Percentiles rank a stretch among this genome's conserved stretches.
Evolutionary conservation across 2,888 invertebrate genomes (phyloP).

Genomic region (Diarsia mendica): DNA sequence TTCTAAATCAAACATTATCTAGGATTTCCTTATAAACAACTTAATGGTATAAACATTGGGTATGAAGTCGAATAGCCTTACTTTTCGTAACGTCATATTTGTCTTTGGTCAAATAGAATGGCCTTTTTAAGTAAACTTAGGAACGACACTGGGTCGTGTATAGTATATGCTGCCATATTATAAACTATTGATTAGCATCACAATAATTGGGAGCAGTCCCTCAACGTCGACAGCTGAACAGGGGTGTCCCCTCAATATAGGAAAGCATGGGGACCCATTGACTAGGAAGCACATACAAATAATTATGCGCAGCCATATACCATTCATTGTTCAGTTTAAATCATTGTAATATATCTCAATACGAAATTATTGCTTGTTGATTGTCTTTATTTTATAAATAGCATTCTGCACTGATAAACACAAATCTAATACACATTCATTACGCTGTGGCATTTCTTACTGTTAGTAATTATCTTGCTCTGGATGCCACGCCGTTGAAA

Average conservation of each 20-base stretch:
- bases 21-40: constrained; percentile 63
- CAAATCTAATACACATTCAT: constrained; percentile 41
- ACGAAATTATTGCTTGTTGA: constrained; percentile 24
- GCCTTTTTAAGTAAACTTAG: background rate
- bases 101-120: constrained; percentile 8
- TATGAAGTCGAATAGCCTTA: constrained; percentile 17
- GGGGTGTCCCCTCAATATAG: constrained; percentile 25
- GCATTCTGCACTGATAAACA: constrained; percentile 42
- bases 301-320: constrained; percentile 41
- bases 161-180: background rate
- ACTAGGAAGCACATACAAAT: constrained; percentile 34
- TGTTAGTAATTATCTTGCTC: constrained; percentile 58
- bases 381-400: constrained; percentile 51
- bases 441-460: constrained; percentile 53
- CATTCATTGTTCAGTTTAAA: constrained; percentile 23
- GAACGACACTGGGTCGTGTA: background rate
- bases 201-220: constrained; percentile 36
- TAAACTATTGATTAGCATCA: constrained; percentile 50
- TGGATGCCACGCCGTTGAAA: constrained; percentile 66
- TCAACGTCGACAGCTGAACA: constrained; percentile 49
- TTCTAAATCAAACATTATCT: constrained; percentile 63
- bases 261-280: constrained; percentile 43
- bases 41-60: constrained; percentile 24
- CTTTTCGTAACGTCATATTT: constrained; percentile 13
- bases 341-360: constrained; percentile 20